Evolutionary conservation across 1,140 invertebrate genomes (phyloP).

Genomic region (Drosophila kanapiae): DNA sequence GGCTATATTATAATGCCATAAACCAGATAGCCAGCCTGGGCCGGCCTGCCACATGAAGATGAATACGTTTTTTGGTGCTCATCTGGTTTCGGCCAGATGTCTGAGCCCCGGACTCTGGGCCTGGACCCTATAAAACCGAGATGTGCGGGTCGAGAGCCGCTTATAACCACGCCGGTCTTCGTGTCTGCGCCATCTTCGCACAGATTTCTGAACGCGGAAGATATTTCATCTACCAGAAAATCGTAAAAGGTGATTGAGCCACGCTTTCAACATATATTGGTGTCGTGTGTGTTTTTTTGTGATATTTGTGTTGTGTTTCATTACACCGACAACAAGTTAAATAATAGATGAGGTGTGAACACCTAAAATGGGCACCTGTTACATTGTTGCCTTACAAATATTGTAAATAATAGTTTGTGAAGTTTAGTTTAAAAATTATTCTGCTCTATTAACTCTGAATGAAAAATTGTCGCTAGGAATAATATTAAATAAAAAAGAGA

Average conservation of each 20-base stretch:
- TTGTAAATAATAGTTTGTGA: background rate
- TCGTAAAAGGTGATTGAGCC: conserved; percentile 62
- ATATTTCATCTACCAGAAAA: conserved; percentile 6
- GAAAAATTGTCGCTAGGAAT: no score
- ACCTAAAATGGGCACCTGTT: background rate
- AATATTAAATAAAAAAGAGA: background rate
- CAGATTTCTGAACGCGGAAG: conserved; percentile 37
- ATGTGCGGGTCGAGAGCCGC: conserved; percentile 45
- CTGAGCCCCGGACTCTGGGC: conserved; percentile 3
- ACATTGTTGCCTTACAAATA: background rate
- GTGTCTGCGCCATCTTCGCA: conserved; percentile 49
- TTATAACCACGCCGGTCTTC: conserved; percentile 51
- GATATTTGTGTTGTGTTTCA: conserved; percentile 9
- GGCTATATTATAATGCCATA: conserved; percentile 11
- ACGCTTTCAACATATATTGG: conserved; percentile 15
- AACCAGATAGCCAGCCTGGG: conserved; percentile 10
- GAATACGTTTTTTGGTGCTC: conserved; percentile 25
- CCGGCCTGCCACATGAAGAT: conserved; percentile 11
- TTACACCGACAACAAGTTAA: conserved; percentile 10
- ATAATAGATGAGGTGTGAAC: background rate
- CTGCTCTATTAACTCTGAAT: no score
- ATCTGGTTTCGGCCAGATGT: conserved; percentile 34
- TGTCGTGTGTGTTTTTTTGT: conserved; percentile 23
- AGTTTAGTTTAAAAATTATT: no score
- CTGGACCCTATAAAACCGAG: conserved; percentile 60